Evolutionary conservation across 1,140 invertebrate genomes (phyloP).

Genomic region (Lepidurus apus): DNA sequence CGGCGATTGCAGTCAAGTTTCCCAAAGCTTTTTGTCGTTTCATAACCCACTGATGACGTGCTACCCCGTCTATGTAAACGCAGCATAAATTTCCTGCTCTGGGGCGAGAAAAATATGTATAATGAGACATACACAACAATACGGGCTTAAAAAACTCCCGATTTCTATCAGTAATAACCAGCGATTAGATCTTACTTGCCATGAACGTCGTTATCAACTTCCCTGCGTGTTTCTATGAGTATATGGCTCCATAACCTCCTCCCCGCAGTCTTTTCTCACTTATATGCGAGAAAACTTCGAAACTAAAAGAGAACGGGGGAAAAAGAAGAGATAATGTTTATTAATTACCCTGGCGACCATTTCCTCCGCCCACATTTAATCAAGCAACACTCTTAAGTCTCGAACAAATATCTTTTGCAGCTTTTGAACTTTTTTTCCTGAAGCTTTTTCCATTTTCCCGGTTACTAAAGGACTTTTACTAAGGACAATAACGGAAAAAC

Average conservation of each 20-base stretch:
- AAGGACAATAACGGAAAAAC: not conserved
- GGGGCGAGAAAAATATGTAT: not conserved
- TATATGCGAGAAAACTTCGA: not conserved
- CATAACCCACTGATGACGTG: slow-evolving; percentile 1
- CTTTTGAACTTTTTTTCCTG: not conserved
- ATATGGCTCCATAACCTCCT: not conserved
- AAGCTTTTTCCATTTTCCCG: not conserved
- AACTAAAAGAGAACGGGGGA: too few relatives aligned
- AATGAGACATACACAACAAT: not conserved
- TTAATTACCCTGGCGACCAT: slow-evolving; percentile 13
- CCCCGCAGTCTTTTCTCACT: not conserved
- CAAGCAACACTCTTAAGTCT: not conserved
- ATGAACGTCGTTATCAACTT: not conserved
- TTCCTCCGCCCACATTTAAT: not conserved
- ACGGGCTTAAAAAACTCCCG: not conserved
- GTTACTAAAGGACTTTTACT: not conserved
- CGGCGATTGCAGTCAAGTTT: slow-evolving; percentile 14
- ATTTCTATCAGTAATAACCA: not conserved
- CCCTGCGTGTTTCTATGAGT: not conserved
- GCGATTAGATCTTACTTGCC: slow-evolving; percentile 10
- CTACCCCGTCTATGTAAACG: not conserved
- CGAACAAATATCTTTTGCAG: not conserved
- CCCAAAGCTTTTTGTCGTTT: not conserved
- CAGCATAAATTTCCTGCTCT: not conserved
- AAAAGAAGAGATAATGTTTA: not conserved